Evolutionary conservation across 2,888 invertebrate species (phyloP), one percentile per base, ranked within the genome.

Genomic region (Drosophila testacea): DNA sequence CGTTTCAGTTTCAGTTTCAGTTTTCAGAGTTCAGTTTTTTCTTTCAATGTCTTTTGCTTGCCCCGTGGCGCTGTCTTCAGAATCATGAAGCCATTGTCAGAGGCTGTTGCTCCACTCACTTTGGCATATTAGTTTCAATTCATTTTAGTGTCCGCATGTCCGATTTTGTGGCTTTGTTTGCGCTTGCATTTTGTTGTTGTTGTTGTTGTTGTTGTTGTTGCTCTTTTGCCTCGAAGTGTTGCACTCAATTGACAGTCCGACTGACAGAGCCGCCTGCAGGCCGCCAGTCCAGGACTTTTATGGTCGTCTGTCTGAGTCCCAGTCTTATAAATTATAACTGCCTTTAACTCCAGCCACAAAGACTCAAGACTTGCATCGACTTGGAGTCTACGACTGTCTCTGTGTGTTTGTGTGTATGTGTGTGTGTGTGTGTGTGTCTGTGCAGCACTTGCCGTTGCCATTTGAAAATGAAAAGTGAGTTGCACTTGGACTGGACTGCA

Each of bases 91-190:
- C 87, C 73, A 82, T 81, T 83, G 81, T 81, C 84, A 81, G 83
- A 77, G 69, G 34, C 64, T 69, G 69, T 66, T 66, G 57, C 81
- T 75, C 81, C 82, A 82, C 83, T 83, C 83, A 83, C 89, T 85
- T 87, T 85, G 88, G 89, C 87, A 89, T 88, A 88, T 88, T 88
- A 88, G 87, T 88, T 88, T 89, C 87, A 88, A 89, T 88, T 89
- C 89, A 86, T 88, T 88, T 87, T 80, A 85, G 87, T 88, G 85
- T 87, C 82, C 79, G 72, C 78, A 56, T 74, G 77, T 83, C 82
- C 73, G 73, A 72, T 74, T 74, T 74, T 73, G 76, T 83, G 79
- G 77, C 85, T 81, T 88, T 88, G 86, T 85, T 85, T 88, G 88
- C 73, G 69, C 67, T 68, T 50, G 65, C 48, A 71, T 59, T 46